Base-by-base conservation (phyloP, 2,113 vertebrate genomes). In the Myotis davidii region DNA sequence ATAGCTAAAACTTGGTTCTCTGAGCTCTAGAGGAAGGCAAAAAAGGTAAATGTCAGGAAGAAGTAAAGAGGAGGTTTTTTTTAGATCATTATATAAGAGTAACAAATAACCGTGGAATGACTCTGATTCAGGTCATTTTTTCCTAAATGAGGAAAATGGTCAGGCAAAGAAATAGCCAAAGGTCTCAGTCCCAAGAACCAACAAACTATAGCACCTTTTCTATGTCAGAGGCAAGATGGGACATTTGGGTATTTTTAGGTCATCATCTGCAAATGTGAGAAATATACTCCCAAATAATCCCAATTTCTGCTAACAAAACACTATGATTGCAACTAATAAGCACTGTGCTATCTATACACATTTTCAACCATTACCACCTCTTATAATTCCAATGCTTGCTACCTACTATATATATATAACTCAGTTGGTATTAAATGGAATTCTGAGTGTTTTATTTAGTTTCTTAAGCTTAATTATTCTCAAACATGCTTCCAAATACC, bases 81-180 rank as follows among this genome's bases (percentile, higher is more conserved):
- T 74, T 67, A 78, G 29, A 61, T 88, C 17, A 94, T 94, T 92
- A 94, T 64, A 39, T 61, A 90, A 90, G 52, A 73, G 64, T 61
- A 78, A 83, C n/a, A 29, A 97, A 94, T 65, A 90, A 67, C 25
- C 27, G 79, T 34, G 48, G 21, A 25, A 54, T 88, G 27, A 88
- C 45, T 64, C 76, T n/a, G n/a, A 93, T 54, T 90, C 79, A 18
- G 25, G 56, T 85, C 78, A 79, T 91, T 95, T 93, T 54, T 85
- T 85, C 93, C 78, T 32, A 91, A 91, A 84, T 76, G 73, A 97
- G 85, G 25, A 76, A 81, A 88, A 85, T 85, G n/a, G 21, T 89
- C 52, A 94, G 56, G 25, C 50, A 91, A 93, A 88, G 56, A 84
- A 65, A 91, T 52, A 67, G 39, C 56, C 69, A 84, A 90, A 93